These are phyloP conservation scores for Lysiphlebus fabarum DNA, from an alignment of 1,140 invertebrate genomes.

Conservation along the genomic window DNA sequence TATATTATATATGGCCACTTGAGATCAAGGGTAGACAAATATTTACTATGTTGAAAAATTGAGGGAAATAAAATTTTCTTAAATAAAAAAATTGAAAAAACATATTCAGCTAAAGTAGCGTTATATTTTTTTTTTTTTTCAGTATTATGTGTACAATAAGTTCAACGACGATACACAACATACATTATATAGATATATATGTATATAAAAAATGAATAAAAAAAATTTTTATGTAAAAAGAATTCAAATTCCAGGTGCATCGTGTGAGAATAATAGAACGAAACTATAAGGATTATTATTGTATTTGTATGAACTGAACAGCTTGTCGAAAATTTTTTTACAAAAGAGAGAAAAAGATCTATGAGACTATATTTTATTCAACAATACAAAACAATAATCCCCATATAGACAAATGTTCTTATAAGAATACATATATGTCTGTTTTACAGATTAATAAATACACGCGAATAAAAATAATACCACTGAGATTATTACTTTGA, in stretches of 20 bases:
- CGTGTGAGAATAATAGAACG: slow-evolving; percentile 20
- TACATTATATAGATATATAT: slow-evolving; percentile 8
- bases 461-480: no score
- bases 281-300: slow-evolving; percentile 2
- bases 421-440: neutral
- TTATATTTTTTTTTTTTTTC: no score
- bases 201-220: no score
- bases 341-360: slow-evolving; percentile 1
- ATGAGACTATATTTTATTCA: neutral
- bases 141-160: slow-evolving; percentile 6
- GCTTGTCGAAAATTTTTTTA: slow-evolving; percentile 17
- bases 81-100: no score
- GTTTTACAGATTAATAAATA: slow-evolving; percentile 11
- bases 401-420: slow-evolving; percentile 16
- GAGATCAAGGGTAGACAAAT: no score
- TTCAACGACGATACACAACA: slow-evolving; percentile 13
- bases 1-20: no score
- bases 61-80: no score
- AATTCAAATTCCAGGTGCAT: slow-evolving; percentile 17
- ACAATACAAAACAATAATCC: slow-evolving; percentile 18
- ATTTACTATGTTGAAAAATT: no score
- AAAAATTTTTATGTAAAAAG: neutral
- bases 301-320: slow-evolving; percentile 8
- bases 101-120: no score
- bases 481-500: neutral